Evolutionary conservation across 2,113 vertebrate genomes (phyloP).

Genomic region (Microcebus ravelobensis): DNA sequence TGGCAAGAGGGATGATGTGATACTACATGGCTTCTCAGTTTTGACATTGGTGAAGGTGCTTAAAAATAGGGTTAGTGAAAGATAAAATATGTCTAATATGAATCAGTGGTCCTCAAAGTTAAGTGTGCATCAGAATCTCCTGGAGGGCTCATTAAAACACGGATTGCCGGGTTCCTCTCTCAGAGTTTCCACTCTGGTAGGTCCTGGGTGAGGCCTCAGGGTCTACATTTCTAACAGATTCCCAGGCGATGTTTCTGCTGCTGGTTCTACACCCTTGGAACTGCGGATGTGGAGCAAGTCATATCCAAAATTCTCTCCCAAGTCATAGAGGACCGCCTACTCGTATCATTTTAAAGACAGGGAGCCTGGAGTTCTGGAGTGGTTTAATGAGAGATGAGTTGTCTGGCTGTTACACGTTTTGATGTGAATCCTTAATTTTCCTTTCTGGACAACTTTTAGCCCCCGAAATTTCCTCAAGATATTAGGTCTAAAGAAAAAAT

Average conservation of each 20-base stretch:
- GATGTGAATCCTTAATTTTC: not conserved
- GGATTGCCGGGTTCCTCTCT: fast-evolving
- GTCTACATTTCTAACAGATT: not conserved
- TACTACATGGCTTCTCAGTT: not conserved
- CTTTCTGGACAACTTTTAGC: not conserved
- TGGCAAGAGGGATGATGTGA: not conserved
- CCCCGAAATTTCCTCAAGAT: not conserved
- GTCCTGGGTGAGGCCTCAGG: not conserved
- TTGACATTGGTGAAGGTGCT: not conserved
- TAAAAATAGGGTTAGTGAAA: not conserved
- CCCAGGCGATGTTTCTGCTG: not conserved
- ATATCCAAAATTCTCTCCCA: not conserved
- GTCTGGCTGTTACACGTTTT: not conserved
- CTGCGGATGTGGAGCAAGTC: not conserved
- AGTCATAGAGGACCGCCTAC: not conserved
- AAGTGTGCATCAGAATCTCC: not conserved
- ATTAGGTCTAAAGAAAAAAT: not conserved
- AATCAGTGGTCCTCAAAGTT: not conserved
- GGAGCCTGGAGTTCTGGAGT: not conserved
- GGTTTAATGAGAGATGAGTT: not conserved
- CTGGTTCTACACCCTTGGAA: not conserved
- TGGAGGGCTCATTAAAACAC: not conserved
- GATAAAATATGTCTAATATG: not conserved
- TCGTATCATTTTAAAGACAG: not conserved
- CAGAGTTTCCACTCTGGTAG: not conserved